Evolutionary conservation across 2,797 vertebrate genomes (phyloP).

Genomic region (Ctenopoma kingsleyae): DNA sequence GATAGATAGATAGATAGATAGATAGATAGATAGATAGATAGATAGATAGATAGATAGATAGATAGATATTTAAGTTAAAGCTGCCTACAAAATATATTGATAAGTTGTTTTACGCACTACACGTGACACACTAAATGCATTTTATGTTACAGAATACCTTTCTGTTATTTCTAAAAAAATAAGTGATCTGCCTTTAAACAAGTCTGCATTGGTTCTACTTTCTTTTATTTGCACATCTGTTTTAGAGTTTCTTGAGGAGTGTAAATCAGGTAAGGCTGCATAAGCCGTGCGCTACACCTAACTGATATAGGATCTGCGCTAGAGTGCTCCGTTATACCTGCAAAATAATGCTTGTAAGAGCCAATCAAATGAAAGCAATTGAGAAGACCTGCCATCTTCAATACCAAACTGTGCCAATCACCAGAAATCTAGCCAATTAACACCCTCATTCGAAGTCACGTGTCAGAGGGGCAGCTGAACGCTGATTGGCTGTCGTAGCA

Average conservation of each 20-base stretch:
- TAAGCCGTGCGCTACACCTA: conserved; percentile 33
- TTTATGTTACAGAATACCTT: not conserved
- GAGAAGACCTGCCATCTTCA: conserved; percentile 90
- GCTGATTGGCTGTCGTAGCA: conserved; percentile 88
- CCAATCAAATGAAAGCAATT: conserved; percentile 89
- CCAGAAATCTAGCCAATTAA: conserved; percentile 87
- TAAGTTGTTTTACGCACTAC: not conserved
- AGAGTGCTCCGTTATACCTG: conserved; percentile 87
- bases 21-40: conserved; percentile 39
- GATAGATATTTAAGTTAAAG: conserved; percentile 13
- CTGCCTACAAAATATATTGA: not conserved
- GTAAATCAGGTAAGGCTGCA: conserved; percentile 41
- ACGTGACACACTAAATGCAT: not conserved
- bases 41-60: conserved; percentile 63
- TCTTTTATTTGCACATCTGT: conserved; percentile 43
- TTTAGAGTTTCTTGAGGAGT: conserved; percentile 45
- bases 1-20: conserved; percentile 43
- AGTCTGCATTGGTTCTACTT: not conserved
- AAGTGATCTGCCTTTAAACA: not conserved
- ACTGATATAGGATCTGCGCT: conserved; percentile 59
- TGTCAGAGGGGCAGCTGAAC: conserved; percentile 82
- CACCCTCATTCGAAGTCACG: conserved; percentile 82
- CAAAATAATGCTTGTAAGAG: conserved; percentile 81
- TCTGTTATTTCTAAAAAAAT: not conserved
- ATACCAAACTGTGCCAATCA: conserved; percentile 90